Conservation (phyloP, 2,797 vertebrate species). For the Melanogrammus aeglefinus region DNA sequence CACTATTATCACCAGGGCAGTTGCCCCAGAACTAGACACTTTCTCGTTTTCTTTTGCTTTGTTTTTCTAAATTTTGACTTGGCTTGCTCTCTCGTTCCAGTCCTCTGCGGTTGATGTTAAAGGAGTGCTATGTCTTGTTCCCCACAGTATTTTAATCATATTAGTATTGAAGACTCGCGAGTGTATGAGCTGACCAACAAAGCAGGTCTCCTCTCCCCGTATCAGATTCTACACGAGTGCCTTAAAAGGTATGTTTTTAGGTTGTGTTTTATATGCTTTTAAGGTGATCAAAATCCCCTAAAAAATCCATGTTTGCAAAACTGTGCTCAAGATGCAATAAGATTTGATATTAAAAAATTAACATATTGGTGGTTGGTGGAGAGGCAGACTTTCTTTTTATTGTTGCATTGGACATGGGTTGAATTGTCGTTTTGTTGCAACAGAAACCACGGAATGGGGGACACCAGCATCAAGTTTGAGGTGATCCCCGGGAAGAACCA, state of each 20-base stretch:
- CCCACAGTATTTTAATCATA: slow-evolving; percentile 99
- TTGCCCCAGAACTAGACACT: background rate
- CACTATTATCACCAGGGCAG: background rate
- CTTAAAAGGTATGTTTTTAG: slow-evolving; percentile 89
- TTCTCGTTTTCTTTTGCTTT: background rate
- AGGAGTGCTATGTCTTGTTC: slow-evolving; percentile 27
- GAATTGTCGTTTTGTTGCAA: slow-evolving; percentile 11
- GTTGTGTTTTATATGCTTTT: background rate
- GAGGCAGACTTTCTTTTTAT: background rate
- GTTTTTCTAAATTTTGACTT: background rate
- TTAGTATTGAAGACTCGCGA: slow-evolving; percentile 99
- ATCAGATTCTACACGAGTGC: slow-evolving; percentile 99
- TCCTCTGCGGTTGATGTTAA: background rate
- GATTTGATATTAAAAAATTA: too few species aligned
- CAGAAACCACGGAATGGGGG: slow-evolving; percentile 99
- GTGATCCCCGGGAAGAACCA: slow-evolving; percentile 99
- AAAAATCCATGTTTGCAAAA: background rate
- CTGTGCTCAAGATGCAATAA: background rate
- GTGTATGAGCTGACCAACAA: slow-evolving; percentile 99
- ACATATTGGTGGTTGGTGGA: background rate
- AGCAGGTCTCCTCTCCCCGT: slow-evolving; percentile 97
- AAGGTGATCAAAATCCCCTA: background rate
- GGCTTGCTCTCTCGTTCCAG: too few species aligned
- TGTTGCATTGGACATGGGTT: background rate
- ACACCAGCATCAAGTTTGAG: slow-evolving; percentile 98